These are phyloP conservation scores for Kryptolebias marmoratus DNA, from an alignment of 2,113 vertebrate genomes.

Conservation along the genomic window DNA sequence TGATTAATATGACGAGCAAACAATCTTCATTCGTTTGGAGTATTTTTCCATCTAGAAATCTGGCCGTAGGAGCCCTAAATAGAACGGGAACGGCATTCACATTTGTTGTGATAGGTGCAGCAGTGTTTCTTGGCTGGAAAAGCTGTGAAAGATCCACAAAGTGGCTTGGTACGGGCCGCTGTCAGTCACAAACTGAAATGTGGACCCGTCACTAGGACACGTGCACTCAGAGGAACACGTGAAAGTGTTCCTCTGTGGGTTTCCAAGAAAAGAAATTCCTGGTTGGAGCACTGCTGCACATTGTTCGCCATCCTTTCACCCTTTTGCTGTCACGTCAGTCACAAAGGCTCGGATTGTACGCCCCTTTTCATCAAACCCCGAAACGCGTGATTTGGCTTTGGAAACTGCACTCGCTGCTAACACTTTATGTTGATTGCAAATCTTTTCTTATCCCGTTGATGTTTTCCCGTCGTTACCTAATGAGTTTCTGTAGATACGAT, in stretches of 20 bases:
- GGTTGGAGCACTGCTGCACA: background rate
- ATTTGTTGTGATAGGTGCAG: conserved; percentile 19
- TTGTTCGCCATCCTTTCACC: background rate
- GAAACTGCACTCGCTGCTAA: too few species aligned
- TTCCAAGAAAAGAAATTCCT: background rate
- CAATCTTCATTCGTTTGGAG: conserved; percentile 44
- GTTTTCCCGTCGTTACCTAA: too few species aligned
- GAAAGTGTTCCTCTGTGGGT: background rate
- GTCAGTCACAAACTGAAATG: conserved; percentile 15
- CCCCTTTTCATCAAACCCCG: too few species aligned
- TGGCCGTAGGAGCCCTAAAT: conserved; percentile 48
- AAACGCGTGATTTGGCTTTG: too few species aligned
- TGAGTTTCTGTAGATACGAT: too few species aligned
- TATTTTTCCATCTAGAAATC: conserved; percentile 48
- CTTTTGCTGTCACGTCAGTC: background rate
- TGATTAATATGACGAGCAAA: conserved; percentile 60
- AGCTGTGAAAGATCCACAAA: conserved; percentile 13
- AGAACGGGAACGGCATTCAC: conserved; percentile 36
- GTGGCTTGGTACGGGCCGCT: background rate
- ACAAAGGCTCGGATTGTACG: too few species aligned
- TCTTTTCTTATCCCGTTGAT: too few species aligned
- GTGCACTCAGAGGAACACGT: background rate
- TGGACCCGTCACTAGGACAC: background rate
- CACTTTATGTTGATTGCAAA: too few species aligned
- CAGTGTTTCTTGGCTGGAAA: conserved; percentile 7